Evolutionary conservation across 2,888 invertebrate species (phyloP).

Genomic region (Helicoverpa assulta): DNA sequence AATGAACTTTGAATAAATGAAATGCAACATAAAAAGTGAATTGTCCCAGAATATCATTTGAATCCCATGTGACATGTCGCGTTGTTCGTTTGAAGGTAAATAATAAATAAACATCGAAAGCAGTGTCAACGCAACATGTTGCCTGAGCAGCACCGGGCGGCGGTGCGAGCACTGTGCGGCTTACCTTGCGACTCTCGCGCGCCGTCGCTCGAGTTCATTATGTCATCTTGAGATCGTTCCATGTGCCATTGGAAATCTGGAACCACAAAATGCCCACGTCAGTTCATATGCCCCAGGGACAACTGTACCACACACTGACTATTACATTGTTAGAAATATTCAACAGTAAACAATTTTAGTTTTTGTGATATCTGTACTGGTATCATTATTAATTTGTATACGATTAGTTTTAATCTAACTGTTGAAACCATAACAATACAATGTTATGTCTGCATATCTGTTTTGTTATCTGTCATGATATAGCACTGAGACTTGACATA

Average conservation of each 20-base stretch:
- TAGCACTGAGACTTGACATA: no score
- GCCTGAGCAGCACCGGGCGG: constrained; percentile 62
- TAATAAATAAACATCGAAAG: constrained; percentile 55
- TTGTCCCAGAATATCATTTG: constrained; percentile 82
- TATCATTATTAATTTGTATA: background rate
- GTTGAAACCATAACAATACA: constrained; percentile 19
- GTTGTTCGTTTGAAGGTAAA: constrained; percentile 63
- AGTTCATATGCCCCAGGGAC: background rate
- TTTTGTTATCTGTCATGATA: background rate
- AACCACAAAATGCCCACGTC: constrained; percentile 66
- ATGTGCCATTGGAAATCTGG: constrained; percentile 97
- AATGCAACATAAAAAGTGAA: constrained; percentile 71
- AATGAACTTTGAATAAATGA: constrained; percentile 2
- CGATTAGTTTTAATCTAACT: constrained; percentile 7
- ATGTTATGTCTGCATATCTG: constrained; percentile 6
- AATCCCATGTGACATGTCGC: constrained; percentile 83
- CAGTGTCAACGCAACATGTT: constrained; percentile 80
- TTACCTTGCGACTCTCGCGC: constrained; percentile 98
- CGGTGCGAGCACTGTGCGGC: constrained; percentile 73
- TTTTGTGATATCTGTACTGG: background rate
- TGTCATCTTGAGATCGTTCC: constrained; percentile 96
- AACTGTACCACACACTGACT: background rate
- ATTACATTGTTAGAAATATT: background rate
- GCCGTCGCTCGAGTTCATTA: constrained; percentile 95
- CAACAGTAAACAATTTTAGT: background rate